Evolutionary conservation across 1,140 invertebrate species (phyloP).

Genomic region (Papilio dardanus): DNA sequence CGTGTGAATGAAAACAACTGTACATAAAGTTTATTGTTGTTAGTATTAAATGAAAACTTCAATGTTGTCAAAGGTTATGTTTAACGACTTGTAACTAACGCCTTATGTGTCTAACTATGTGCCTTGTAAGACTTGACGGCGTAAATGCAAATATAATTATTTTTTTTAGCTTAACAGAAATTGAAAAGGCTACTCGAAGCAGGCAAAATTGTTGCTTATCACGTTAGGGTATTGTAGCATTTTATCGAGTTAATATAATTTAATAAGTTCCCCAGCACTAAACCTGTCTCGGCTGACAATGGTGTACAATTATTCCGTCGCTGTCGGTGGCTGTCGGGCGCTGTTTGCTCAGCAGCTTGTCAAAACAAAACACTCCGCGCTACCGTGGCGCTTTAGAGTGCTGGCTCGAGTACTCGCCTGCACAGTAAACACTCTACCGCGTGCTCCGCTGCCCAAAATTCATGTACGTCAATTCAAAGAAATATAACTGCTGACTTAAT

Average conservation of each 20-base stretch:
- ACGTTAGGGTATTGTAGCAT: not conserved
- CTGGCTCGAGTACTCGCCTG: constrained; percentile 52
- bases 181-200: not conserved
- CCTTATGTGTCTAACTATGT: too few relatives aligned
- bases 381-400: constrained; percentile 54
- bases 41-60: not conserved
- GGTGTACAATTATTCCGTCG: constrained; percentile 54
- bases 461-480: constrained; percentile 1
- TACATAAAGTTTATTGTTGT: not conserved
- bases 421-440: constrained; percentile 52
- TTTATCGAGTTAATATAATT: constrained; percentile 23
- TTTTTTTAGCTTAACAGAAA: not conserved
- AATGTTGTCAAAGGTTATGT: not conserved
- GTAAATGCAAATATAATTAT: not conserved
- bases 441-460: constrained; percentile 46
- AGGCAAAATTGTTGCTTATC: not conserved
- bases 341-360: constrained; percentile 60
- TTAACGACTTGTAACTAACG: not conserved
- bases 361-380: constrained; percentile 58
- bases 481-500: not conserved
- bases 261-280: constrained; percentile 39
- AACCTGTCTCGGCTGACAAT: constrained; percentile 43
- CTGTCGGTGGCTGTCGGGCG: constrained; percentile 45
- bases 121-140: not conserved
- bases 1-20: not conserved